Evolutionary conservation across 2,113 vertebrate genomes (phyloP), one percentile per base, ranked within the genome.

Genomic region (Psilopogon haemacephalus): DNA sequence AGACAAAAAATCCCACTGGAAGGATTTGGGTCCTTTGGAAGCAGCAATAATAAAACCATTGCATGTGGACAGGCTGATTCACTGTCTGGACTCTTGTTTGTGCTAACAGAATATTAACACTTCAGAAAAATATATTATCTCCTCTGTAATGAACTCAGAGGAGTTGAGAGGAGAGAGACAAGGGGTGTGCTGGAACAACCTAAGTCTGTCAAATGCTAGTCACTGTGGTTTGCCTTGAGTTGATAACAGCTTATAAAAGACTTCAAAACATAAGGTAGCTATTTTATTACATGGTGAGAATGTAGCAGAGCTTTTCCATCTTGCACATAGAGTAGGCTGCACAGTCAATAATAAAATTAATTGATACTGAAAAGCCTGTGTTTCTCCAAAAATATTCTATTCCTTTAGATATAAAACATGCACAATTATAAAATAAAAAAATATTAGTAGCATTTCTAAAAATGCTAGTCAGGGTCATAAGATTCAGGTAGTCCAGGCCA

Each of bases 161-260:
- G 13, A 80, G 3, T 50, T 52, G 52, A 63, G 23, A 59, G 21
- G 19, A 91, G 68, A 55, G 40, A 59, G 21, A 38, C 8, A 24
- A 77, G 11, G 12, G 16, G 11, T 6, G 9, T 1, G 1, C 30
- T 85, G 65, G 12, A 77, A 67, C 67, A 40, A 7, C 21, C 63
- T 65, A 30, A 73, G 33, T 23, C 0, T 0, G 5, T 65, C n/a
- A 67, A 28, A 40, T 1, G 2, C 13, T 67, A 3, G 28, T 46
- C 15, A 1, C 6, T 38, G 65, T 44, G 11, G 7, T 35, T 84
- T 5, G 8, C 40, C 35, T 73, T 79, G 20, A 73, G n/a, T 18
- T 32, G 52, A 38, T 38, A 64, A 33, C 9, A 35, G 27, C 54
- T 94, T 70, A 40, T 6, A 35, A 28, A 78, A 38, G 3, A 19